Conservation (phyloP, 2,888 invertebrate species). For the Tineola bisselliella region DNA sequence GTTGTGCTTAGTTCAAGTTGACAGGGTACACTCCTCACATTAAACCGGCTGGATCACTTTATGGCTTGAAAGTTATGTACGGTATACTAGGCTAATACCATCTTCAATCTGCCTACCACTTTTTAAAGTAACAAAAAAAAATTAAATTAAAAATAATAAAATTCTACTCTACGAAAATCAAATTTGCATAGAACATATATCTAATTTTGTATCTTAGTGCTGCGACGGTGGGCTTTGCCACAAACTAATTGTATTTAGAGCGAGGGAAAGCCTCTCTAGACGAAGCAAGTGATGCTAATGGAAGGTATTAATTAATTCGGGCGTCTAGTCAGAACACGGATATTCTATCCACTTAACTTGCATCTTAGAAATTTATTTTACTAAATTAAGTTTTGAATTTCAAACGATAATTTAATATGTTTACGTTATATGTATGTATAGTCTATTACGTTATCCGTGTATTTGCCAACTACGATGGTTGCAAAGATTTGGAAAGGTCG, state of each 20-base stretch:
- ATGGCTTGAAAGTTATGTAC: no score
- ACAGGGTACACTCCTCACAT: no score
- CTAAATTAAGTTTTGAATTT: conserved; percentile 4
- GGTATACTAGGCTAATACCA: no score
- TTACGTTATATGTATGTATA: no score
- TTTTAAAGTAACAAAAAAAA: no score
- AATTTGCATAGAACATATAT: conserved; percentile 7
- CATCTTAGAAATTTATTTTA: conserved; percentile 9
- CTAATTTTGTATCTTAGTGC: not conserved
- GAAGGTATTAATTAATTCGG: conserved; percentile 62
- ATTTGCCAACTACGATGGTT: no score
- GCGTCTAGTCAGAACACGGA: conserved; percentile 34
- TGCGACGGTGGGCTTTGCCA: conserved; percentile 8
- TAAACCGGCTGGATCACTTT: no score
- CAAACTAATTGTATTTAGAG: conserved; percentile 56
- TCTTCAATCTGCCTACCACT: no score
- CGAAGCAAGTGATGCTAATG: conserved; percentile 59
- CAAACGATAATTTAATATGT: not conserved
- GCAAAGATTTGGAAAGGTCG: no score
- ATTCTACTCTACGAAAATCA: not conserved
- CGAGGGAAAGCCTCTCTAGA: conserved; percentile 45
- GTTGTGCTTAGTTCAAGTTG: no score
- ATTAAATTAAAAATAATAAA: not conserved
- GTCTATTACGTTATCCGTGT: no score
- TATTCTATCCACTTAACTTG: conserved; percentile 13